phyloP scores from a whole-genome alignment of 2,888 invertebrate genomes.

The Sminthurides aquaticus region DNA sequence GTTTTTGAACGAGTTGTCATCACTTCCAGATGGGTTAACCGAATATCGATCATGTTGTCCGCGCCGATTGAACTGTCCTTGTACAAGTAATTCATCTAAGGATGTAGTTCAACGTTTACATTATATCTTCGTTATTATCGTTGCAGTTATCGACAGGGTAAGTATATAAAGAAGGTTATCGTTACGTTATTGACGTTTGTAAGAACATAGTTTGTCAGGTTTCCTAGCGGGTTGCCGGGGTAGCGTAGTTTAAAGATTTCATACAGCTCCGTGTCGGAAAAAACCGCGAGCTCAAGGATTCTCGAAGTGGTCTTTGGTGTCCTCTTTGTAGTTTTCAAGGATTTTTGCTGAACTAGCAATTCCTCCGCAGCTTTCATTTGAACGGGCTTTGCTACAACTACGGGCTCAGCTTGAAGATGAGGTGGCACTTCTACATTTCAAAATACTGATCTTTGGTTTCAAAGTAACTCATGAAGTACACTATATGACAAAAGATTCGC shows the following conservation, averaged over 20 bases:
- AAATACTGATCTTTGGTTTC: too few relatives aligned
- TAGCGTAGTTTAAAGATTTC: conserved; percentile 5
- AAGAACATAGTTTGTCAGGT: conserved; percentile 21
- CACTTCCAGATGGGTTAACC: conserved; percentile 24
- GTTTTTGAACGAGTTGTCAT: conserved; percentile 16
- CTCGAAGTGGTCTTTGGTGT: not conserved
- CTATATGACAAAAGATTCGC: too few relatives aligned
- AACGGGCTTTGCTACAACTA: too few relatives aligned
- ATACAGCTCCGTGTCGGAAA: conserved; percentile 24
- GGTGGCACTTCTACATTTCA: too few relatives aligned
- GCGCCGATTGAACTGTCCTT: conserved; percentile 21
- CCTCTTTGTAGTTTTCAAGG: too few relatives aligned
- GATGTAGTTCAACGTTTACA: not conserved
- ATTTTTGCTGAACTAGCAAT: too few relatives aligned
- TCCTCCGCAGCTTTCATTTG: too few relatives aligned
- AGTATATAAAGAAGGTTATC: too few relatives aligned
- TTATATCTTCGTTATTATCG: not conserved
- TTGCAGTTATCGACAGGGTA: too few relatives aligned
- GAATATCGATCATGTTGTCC: conserved; percentile 19
- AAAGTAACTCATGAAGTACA: too few relatives aligned
- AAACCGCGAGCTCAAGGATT: conserved; percentile 27
- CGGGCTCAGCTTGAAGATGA: too few relatives aligned
- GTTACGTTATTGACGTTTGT: conserved; percentile 28
- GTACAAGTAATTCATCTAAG: conserved; percentile 30
- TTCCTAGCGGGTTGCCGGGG: conserved; percentile 14